Conservation (phyloP, 1,140 invertebrate genomes). For the Anadara kagoshimensis region DNA sequence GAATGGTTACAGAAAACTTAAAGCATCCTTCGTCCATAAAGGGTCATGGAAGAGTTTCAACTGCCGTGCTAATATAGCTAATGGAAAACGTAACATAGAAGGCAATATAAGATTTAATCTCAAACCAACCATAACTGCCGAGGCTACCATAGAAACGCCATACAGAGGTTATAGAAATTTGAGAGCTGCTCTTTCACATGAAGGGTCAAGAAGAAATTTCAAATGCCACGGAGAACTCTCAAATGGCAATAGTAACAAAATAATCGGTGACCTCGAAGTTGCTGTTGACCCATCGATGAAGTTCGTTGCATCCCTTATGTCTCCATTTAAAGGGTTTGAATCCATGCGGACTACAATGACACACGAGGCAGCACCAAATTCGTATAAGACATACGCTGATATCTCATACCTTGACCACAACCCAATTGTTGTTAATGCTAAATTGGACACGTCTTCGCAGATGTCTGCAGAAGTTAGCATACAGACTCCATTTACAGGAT, state of each 20-base stretch:
- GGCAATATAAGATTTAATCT: constrained; percentile 19
- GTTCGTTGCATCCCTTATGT: too few species aligned
- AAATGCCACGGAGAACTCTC: constrained; percentile 16
- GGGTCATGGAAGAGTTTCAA: constrained; percentile 32
- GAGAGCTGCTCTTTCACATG: constrained; percentile 8
- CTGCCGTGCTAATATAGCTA: background rate
- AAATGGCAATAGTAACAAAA: background rate
- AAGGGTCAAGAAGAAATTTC: constrained; percentile 20
- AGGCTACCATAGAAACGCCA: constrained; percentile 5
- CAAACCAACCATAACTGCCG: background rate
- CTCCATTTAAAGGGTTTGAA: background rate
- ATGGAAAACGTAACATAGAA: constrained; percentile 18
- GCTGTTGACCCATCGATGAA: too few species aligned
- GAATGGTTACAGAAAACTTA: constrained; percentile 24
- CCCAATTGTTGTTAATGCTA: background rate
- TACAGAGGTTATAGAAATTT: constrained; percentile 12
- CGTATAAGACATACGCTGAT: constrained; percentile 4
- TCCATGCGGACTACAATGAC: background rate
- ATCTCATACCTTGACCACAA: background rate
- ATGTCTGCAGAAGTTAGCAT: constrained; percentile 18
- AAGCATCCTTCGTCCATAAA: constrained; percentile 15
- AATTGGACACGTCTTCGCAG: constrained; percentile 10
- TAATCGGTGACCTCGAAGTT: too few species aligned
- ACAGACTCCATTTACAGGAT: constrained; percentile 41
- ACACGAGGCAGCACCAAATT: background rate